Evolutionary conservation across 2,113 vertebrate species (phyloP).

Genomic region (Penelope pileata): DNA sequence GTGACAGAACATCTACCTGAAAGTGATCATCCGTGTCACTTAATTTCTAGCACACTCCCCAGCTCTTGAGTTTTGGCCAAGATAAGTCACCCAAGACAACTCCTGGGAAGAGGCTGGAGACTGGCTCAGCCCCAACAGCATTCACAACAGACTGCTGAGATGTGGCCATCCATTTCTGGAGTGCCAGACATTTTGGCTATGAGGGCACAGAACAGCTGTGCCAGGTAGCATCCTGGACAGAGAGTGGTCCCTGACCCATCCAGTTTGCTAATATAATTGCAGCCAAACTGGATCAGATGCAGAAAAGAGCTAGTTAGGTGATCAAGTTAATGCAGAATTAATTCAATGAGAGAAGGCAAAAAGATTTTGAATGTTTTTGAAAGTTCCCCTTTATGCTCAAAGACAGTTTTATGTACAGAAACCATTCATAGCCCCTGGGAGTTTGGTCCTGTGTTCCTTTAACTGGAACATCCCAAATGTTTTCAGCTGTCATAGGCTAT

Average conservation of each 20-base stretch:
- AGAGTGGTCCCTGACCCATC: neutral
- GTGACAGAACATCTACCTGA: neutral
- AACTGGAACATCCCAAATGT: conserved; percentile 9
- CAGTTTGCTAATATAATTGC: neutral
- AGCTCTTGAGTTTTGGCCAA: neutral
- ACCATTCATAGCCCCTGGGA: neutral
- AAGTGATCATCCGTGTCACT: neutral
- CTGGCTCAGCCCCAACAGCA: neutral
- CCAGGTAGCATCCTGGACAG: neutral
- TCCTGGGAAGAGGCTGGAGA: neutral
- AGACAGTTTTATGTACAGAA: neutral
- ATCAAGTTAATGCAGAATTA: neutral
- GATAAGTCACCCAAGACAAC: neutral
- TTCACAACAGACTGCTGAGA: neutral
- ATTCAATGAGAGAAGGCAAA: neutral
- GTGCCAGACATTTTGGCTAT: neutral
- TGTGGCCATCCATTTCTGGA: neutral
- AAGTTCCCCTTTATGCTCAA: neutral
- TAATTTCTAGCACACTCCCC: neutral
- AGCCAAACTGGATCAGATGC: neutral
- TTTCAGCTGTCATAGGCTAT: conserved; percentile 27
- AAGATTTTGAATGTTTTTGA: neutral
- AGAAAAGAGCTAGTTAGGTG: neutral
- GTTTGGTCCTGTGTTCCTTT: neutral
- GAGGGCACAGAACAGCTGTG: neutral